Percentiles rank a stretch among this genome's conserved stretches.
Conservation (phyloP, 1,140 invertebrate genomes). For the Drosophila insularis region DNA sequence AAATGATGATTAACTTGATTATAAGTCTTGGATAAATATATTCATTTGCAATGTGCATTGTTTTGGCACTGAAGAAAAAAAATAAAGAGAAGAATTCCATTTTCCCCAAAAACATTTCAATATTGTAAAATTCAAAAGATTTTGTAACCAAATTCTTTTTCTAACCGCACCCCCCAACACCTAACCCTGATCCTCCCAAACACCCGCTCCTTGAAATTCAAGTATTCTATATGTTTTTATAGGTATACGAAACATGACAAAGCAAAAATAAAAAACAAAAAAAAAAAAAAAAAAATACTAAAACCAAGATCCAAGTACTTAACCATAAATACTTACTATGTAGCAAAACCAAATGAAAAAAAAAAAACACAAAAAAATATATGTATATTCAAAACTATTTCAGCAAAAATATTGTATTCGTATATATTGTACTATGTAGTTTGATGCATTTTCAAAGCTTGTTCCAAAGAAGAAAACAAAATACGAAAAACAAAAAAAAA, state of each 20-base stretch:
- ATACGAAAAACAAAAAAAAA: constrained; percentile 9
- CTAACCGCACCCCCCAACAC: constrained; percentile 3
- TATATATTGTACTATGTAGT: constrained; percentile 61
- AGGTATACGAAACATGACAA: constrained; percentile 35
- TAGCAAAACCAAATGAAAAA: constrained; percentile 10
- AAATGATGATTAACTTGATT: constrained; percentile 27
- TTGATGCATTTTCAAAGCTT: constrained; percentile 80
- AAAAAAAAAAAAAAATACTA: background rate
- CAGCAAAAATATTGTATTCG: constrained; percentile 71
- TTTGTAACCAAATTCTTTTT: constrained; percentile 9
- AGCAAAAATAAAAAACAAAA: constrained; percentile 7
- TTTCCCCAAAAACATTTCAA: background rate
- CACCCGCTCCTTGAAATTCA: constrained; percentile 14
- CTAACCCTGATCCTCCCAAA: too few species aligned
- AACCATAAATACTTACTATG: constrained; percentile 31
- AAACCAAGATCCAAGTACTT: constrained; percentile 42
- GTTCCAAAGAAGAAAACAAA: constrained; percentile 54
- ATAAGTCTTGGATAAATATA: constrained; percentile 5
- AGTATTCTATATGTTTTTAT: constrained; percentile 18
- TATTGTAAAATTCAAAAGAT: background rate
- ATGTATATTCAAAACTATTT: constrained; percentile 62
- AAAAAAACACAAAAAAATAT: constrained; percentile 41
- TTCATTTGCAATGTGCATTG: background rate
- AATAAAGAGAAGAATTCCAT: background rate
- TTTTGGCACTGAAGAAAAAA: background rate